Evolutionary conservation across 2,113 vertebrate species (phyloP), one percentile per base, ranked within the genome.

Genomic region (Poeciliopsis prolifica): DNA sequence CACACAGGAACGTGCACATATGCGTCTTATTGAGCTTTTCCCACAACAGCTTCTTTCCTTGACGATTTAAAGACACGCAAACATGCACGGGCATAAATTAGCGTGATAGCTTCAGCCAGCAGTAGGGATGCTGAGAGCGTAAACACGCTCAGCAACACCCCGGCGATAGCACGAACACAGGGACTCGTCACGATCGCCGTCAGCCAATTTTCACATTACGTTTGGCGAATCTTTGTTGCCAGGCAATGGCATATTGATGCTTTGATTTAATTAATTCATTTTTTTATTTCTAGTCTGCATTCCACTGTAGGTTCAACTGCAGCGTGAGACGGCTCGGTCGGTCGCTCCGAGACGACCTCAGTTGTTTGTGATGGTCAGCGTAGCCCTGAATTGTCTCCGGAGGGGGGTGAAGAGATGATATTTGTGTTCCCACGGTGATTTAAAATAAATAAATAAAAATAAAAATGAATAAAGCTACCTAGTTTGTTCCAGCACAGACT

Each of bases 121-220:
- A 31, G 35, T 0, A 6, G 37, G 28, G 13, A 54, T 70, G 77
- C 81, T 78, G 79, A 80, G 65, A 85, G 80, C 68, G 74, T 77
- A 82, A 77, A 81, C 81, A 72, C 44, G 31, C 74, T 84, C 72
- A n/a, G 65, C 78, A 81, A 81, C 86, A 82, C 85, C 79, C 88
- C 70, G 24, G 75, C 68, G 76, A 75, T 81, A 74, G 79, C 86
- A 79, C 81, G 85, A 89, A 83, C 82, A 83, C 44, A 80, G 72
- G 79, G 81, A 77, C 74, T 81, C 79, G 82, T 84, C 70, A 74
- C 61, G 14, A 78, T 68, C 66, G 78, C 81, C 73, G 69, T 80
- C 79, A 82, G 86, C 82, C 87, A 83, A 82, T 90, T 80, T 85
- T 79, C 79, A 83, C 81, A 75, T 86, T 71, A 73, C 54, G 73